Conservation (phyloP, 1,140 invertebrate genomes). For the Drosophila guanche region DNA sequence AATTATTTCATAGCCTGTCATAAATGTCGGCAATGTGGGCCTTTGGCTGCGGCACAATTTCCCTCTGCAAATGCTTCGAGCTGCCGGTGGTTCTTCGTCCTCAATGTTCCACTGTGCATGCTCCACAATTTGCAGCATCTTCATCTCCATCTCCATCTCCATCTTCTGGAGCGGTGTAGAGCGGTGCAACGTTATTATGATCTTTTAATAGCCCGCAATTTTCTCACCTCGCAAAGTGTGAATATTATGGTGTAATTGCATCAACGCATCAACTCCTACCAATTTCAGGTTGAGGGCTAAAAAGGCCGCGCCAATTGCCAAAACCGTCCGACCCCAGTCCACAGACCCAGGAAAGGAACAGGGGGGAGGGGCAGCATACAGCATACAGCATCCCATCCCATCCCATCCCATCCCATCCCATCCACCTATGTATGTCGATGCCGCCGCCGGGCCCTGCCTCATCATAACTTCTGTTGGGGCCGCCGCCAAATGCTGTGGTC, state of each 20-base stretch:
- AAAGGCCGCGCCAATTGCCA: slow-evolving; percentile 74
- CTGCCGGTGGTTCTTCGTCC: background rate
- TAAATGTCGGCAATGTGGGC: slow-evolving; percentile 71
- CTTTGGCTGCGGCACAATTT: slow-evolving; percentile 44
- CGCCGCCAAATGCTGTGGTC: slow-evolving; percentile 40
- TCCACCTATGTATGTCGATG: slow-evolving; percentile 31
- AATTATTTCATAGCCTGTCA: slow-evolving; percentile 77
- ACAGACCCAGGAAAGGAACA: background rate
- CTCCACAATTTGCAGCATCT: slow-evolving; percentile 74
- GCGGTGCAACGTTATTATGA: slow-evolving; percentile 71
- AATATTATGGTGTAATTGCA: slow-evolving; percentile 84
- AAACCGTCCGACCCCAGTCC: slow-evolving; percentile 41
- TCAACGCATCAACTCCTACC: slow-evolving; percentile 84
- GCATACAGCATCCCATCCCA: background rate
- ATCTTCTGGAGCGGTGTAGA: slow-evolving; percentile 16
- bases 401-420: slow-evolving; percentile 14
- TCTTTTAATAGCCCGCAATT: slow-evolving; percentile 84
- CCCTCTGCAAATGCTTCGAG: slow-evolving; percentile 31
- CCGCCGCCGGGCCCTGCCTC: slow-evolving; percentile 40
- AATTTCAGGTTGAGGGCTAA: slow-evolving; percentile 78
- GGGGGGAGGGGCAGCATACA: slow-evolving; percentile 2
- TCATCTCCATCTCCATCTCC: slow-evolving; percentile 59
- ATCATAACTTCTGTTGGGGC: slow-evolving; percentile 80
- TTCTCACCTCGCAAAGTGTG: slow-evolving; percentile 84
- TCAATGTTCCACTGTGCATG: slow-evolving; percentile 11